phyloP scores from a whole-genome alignment of 2,113 vertebrate species.

The Pyrgilauda ruficollis region DNA sequence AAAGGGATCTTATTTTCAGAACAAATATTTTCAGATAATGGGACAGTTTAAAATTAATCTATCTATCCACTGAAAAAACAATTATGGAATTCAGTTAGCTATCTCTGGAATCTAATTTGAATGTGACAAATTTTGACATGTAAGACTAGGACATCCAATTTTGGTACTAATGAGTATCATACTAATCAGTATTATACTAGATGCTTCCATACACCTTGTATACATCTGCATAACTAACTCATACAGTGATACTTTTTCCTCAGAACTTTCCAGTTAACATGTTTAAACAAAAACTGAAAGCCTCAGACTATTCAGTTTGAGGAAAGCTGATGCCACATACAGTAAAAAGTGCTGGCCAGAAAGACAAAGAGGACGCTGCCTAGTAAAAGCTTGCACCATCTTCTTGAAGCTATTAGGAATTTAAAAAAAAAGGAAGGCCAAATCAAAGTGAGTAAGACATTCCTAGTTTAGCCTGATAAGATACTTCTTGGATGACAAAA shows the following conservation, averaged over 20 bases:
- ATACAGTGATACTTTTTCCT: not conserved
- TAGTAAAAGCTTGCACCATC: too few relatives aligned
- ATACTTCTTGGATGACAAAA: not conserved
- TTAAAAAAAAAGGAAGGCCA: not conserved
- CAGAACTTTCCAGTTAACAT: not conserved
- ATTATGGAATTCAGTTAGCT: not conserved
- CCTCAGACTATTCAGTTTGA: not conserved
- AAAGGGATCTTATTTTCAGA: not conserved
- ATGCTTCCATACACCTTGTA: not conserved
- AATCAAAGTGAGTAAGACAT: not conserved
- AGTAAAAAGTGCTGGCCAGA: not conserved
- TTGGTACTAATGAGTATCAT: not conserved
- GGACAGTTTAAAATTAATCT: not conserved
- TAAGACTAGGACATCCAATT: not conserved
- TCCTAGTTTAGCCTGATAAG: not conserved
- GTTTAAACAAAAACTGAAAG: not conserved
- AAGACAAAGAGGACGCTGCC: too few relatives aligned
- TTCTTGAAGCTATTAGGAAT: too few relatives aligned
- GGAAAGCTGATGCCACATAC: not conserved
- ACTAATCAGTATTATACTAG: not conserved
- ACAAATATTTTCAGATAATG: not conserved
- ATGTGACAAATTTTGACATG: not conserved
- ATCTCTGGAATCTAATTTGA: not conserved
- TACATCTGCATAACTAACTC: not conserved
- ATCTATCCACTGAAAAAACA: not conserved